phyloP scores from a whole-genome alignment of 2,797 vertebrate species.

The Luscinia luscinia region DNA sequence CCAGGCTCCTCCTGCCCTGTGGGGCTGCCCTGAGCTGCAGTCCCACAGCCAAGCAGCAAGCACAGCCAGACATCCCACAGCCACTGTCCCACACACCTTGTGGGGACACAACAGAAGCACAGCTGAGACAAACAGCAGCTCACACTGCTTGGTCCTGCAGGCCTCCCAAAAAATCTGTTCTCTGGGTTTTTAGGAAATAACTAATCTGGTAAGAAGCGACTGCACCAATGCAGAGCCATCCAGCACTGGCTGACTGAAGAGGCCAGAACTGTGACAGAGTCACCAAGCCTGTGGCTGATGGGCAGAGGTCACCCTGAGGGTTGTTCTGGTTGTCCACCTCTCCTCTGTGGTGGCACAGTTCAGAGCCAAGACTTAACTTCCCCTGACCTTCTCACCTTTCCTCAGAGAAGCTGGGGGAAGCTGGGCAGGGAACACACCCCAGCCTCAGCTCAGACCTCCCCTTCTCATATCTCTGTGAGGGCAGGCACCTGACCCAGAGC shows the following conservation, averaged over 20 bases:
- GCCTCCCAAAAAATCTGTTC: accelerated
- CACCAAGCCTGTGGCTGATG: neutral
- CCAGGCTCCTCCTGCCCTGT: neutral
- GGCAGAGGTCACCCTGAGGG: neutral
- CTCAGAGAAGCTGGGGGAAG: neutral
- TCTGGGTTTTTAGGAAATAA: neutral
- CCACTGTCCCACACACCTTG: neutral
- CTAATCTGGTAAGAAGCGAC: neutral
- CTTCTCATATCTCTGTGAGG: neutral
- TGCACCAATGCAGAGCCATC: neutral
- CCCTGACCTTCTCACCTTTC: neutral
- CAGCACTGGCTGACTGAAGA: neutral
- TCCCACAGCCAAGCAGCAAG: neutral
- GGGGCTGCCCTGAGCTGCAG: neutral
- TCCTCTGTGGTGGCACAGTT: neutral
- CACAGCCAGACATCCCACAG: neutral
- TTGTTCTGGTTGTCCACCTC: neutral
- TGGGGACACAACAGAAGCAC: accelerated
- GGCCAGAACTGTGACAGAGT: neutral
- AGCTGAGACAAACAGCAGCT: neutral
- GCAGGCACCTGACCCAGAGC: neutral
- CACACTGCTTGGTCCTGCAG: neutral
- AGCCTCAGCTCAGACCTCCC: neutral
- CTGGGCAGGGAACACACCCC: neutral
- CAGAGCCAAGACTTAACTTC: neutral